phyloP scores from a whole-genome alignment of 2,797 vertebrate genomes.

The Novumbra hubbsi region DNA sequence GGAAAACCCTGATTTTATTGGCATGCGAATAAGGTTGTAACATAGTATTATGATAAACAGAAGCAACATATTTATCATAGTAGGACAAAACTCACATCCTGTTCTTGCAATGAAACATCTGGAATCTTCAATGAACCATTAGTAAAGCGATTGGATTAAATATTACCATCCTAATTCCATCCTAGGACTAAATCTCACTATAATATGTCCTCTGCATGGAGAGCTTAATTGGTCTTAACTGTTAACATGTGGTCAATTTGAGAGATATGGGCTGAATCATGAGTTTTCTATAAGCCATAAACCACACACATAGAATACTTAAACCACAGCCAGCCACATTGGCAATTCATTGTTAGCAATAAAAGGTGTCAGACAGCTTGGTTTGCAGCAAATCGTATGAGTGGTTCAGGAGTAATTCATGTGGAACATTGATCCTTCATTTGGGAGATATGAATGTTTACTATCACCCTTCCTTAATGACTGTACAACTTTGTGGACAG shows the following conservation, averaged over 20 bases:
- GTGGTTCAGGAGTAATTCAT: constrained; percentile 71
- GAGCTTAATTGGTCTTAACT: constrained; percentile 41
- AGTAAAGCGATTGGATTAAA: background rate
- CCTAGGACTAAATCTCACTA: constrained; percentile 4
- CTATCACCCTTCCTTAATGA: constrained; percentile 73
- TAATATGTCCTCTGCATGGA: constrained; percentile 17
- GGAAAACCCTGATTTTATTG: background rate
- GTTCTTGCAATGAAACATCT: background rate
- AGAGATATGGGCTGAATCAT: constrained; percentile 35
- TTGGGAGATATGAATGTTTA: constrained; percentile 77
- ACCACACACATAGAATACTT: constrained; percentile 49
- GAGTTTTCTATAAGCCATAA: constrained; percentile 54
- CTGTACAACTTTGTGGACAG: constrained; percentile 49
- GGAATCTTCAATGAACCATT: background rate
- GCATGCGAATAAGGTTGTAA: background rate
- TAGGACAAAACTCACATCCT: background rate
- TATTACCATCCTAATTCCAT: background rate
- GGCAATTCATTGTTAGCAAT: constrained; percentile 79
- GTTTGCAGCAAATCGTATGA: constrained; percentile 69
- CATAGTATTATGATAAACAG: background rate
- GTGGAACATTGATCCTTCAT: constrained; percentile 72
- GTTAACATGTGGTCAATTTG: constrained; percentile 41
- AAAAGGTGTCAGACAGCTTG: constrained; percentile 64
- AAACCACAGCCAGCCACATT: constrained; percentile 62
- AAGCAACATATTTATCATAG: background rate